Percentiles rank a stretch among this genome's conserved stretches.
These are phyloP conservation scores for Chionis minor DNA, from an alignment of 2,113 vertebrate species.

Conservation along the genomic window DNA sequence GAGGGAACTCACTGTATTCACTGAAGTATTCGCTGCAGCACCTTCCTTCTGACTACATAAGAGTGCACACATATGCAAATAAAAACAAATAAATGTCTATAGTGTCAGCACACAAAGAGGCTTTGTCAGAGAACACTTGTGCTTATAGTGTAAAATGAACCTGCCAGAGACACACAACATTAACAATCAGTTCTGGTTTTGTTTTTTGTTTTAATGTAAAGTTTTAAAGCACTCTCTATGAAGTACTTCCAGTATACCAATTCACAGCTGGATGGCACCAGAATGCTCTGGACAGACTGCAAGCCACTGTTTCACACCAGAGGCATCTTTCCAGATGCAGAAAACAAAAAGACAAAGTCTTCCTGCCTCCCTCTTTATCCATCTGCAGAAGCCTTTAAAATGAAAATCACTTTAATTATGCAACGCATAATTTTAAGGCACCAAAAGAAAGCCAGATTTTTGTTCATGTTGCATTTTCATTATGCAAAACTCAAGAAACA, in stretches of 20 bases:
- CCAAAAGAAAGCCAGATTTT: not conserved
- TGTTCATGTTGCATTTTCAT: not conserved
- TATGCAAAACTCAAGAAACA: not conserved
- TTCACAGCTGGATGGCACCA: not conserved
- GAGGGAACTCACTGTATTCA: not conserved
- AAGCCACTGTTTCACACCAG: not conserved
- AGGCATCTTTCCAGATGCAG: not conserved
- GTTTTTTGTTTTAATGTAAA: not conserved
- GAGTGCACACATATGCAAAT: not conserved
- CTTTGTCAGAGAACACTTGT: not conserved
- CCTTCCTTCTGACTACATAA: not conserved
- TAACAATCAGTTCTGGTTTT: not conserved
- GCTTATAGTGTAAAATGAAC: not conserved
- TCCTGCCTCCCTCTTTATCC: not conserved
- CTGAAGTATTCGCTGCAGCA: not conserved
- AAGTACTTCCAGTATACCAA: not conserved
- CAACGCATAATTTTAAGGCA: not conserved
- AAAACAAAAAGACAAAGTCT: not conserved
- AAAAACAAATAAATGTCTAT: accelerated
- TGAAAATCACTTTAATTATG: not conserved
- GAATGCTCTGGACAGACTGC: not conserved
- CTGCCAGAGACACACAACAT: not conserved
- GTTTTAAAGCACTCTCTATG: not conserved
- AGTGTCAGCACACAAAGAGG: not conserved
- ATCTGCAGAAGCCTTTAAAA: not conserved